A percentile compares a stretch with the other conserved stretches of the same genome.
Conservation (phyloP, 2,888 invertebrate genomes). For the Geotrupes spiniger region DNA sequence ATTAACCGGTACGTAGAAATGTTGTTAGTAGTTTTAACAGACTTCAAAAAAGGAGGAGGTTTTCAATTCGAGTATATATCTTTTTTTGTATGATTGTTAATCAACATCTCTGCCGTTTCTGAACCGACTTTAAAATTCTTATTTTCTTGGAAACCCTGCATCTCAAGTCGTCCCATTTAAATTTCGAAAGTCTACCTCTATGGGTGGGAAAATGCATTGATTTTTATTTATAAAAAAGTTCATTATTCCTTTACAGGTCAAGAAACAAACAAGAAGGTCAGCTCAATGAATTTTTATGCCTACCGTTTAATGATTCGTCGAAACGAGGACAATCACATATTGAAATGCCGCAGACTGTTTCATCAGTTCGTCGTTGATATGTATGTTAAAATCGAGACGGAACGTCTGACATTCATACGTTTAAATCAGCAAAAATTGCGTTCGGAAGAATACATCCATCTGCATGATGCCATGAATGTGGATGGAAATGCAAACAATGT, state of each 20-base stretch:
- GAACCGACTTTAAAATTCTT: no score
- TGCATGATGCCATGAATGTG: constrained; percentile 37
- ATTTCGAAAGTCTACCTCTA: no score
- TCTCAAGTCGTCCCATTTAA: no score
- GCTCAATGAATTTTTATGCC: constrained; percentile 8
- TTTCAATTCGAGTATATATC: no score
- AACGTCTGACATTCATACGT: constrained; percentile 38
- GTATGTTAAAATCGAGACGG: constrained; percentile 45
- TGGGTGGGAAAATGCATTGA: no score
- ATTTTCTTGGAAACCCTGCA: no score
- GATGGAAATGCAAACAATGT: constrained; percentile 32
- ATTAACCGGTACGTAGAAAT: constrained; percentile 20
- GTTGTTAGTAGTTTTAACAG: no score
- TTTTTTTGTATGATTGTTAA: no score
- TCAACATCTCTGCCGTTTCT: no score
- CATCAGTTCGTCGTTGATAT: constrained; percentile 44
- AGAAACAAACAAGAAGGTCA: not conserved
- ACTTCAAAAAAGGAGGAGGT: no score
- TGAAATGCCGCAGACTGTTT: constrained; percentile 29
- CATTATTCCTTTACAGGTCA: no score
- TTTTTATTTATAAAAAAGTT: no score
- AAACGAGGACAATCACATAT: constrained; percentile 32
- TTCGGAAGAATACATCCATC: constrained; percentile 37
- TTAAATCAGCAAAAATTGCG: constrained; percentile 39
- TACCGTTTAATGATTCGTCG: constrained; percentile 36